Conservation (phyloP, 2,113 vertebrate genomes). For the Vombatus ursinus region DNA sequence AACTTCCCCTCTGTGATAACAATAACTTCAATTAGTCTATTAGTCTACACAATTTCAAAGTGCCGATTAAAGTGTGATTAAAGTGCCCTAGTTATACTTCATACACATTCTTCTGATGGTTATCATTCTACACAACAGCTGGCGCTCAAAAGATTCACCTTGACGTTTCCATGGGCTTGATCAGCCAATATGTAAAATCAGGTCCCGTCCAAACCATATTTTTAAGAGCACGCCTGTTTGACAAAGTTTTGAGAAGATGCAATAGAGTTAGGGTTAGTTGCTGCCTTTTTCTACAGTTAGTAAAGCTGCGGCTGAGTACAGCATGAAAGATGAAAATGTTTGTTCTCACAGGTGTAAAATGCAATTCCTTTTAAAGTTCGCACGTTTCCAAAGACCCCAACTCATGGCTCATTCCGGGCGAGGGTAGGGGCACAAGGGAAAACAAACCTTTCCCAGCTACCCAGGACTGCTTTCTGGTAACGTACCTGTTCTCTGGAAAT, state of each 20-base stretch:
- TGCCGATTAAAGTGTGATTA: background rate
- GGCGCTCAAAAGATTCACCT: background rate
- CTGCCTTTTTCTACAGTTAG: background rate
- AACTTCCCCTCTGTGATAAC: slow-evolving; percentile 23
- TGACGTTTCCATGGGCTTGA: background rate
- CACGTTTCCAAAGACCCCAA: background rate
- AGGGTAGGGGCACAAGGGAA: background rate
- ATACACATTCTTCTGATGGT: background rate
- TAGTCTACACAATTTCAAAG: slow-evolving; percentile 35
- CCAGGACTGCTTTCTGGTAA: background rate
- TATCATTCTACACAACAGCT: background rate
- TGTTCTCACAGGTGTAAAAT: slow-evolving; percentile 25
- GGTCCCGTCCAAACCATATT: slow-evolving; percentile 4
- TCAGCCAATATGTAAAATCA: background rate
- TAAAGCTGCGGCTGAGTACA: background rate
- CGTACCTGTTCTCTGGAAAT: slow-evolving; percentile 98
- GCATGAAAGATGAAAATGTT: background rate
- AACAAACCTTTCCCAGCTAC: slow-evolving; percentile 15
- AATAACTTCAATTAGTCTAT: slow-evolving; percentile 7
- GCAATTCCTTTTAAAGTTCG: background rate
- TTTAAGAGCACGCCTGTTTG: background rate
- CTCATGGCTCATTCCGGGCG: background rate
- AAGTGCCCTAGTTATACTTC: background rate
- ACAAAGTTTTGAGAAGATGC: slow-evolving; percentile 27
- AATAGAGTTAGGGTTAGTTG: background rate